A percentile compares a stretch with the other conserved stretches of the same genome.
Conservation (phyloP, 2,797 vertebrate genomes). For the Gymnopithys bicolor region DNA sequence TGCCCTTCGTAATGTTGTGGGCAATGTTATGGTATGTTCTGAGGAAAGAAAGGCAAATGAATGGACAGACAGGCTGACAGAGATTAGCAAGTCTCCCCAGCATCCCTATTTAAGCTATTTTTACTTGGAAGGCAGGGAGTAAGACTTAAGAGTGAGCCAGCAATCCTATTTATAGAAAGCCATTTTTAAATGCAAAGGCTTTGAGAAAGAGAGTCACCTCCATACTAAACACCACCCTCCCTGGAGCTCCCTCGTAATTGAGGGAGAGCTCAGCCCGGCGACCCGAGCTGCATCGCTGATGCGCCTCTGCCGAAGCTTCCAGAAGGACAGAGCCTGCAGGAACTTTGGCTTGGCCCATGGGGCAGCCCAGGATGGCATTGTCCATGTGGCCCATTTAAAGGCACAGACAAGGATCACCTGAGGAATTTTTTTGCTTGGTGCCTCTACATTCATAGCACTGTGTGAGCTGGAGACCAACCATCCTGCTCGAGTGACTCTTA, state of each 20-base stretch:
- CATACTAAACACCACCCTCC: conserved; percentile 1
- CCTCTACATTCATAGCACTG: fast-evolving
- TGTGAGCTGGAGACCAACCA: not conserved
- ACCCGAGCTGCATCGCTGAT: not conserved
- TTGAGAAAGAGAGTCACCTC: conserved; percentile 56
- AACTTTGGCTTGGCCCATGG: not conserved
- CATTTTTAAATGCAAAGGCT: conserved; percentile 80
- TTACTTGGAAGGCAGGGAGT: conserved; percentile 83
- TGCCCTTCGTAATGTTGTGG: not conserved
- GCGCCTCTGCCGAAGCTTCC: conserved; percentile 44
- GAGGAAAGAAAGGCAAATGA: conserved; percentile 30
- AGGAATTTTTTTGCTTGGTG: not conserved
- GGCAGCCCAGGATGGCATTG: not conserved
- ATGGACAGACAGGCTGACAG: conserved; percentile 75
- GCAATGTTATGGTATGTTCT: not conserved
- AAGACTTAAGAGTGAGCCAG: conserved; percentile 87
- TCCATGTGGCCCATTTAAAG: not conserved
- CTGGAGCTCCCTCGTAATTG: not conserved
- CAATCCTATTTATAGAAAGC: conserved; percentile 87
- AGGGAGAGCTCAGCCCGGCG: not conserved
- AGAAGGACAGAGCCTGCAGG: conserved; percentile 15
- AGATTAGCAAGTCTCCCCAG: conserved; percentile 81
- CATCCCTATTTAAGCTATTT: conserved; percentile 84
- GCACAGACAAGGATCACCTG: not conserved
- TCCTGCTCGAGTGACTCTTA: not conserved